A percentile compares a stretch with the other conserved stretches of the same genome.
Conservation (phyloP, 2,888 invertebrate genomes). For the Scaeva pyrastri region DNA sequence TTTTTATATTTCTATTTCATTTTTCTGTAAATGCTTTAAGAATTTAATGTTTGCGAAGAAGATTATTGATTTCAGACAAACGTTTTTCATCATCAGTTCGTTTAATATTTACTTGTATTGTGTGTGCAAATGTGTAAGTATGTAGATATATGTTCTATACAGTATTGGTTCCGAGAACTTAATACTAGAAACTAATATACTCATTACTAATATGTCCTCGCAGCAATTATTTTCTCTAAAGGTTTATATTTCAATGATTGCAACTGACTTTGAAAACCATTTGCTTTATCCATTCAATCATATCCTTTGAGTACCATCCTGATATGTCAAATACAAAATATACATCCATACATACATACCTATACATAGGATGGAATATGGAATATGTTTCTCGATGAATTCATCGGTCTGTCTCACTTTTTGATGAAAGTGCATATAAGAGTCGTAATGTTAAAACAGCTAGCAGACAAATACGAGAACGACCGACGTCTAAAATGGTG, state of each 20-base stretch:
- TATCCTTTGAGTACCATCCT: constrained; percentile 7
- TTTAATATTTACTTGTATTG: too few species aligned
- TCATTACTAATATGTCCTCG: background rate
- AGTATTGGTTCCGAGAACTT: too few species aligned
- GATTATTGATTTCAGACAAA: too few species aligned
- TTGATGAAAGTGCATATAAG: constrained; percentile 46
- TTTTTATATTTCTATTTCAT: too few species aligned
- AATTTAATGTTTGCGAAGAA: too few species aligned
- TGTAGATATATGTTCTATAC: background rate
- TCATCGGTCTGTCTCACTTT: constrained; percentile 45
- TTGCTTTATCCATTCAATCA: constrained; percentile 33
- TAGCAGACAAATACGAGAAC: constrained; percentile 4
- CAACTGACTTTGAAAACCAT: constrained; percentile 9
- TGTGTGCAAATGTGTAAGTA: too few species aligned
- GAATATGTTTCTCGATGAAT: constrained; percentile 26
- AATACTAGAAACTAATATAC: background rate
- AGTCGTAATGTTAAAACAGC: constrained; percentile 51
- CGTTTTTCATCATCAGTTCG: too few species aligned
- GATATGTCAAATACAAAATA: constrained; percentile 28
- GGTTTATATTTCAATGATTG: constrained; percentile 8
- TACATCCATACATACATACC: too few species aligned
- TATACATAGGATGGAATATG: background rate
- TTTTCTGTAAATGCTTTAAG: too few species aligned
- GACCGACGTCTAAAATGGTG: background rate
- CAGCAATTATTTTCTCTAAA: constrained; percentile 10